Conservation (phyloP, 2,113 vertebrate genomes). For the Pogona vitticeps region DNA sequence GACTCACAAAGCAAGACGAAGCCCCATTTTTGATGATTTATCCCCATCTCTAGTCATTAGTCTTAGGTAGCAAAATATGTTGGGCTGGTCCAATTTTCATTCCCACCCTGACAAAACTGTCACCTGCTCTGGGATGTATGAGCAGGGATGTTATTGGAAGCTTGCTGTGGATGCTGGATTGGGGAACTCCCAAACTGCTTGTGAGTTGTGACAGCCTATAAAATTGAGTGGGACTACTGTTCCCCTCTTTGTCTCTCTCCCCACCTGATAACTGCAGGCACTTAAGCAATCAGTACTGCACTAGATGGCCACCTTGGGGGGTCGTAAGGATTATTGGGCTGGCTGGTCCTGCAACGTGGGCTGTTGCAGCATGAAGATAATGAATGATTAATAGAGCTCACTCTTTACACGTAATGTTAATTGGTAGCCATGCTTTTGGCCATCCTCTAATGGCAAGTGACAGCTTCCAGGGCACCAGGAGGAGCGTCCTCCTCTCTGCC, state of each 20-base stretch:
- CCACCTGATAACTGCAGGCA: constrained; percentile 54
- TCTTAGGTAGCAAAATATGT: too few species aligned
- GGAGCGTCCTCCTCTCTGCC: constrained; percentile 10
- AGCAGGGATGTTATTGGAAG: too few species aligned
- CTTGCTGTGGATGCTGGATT: neutral
- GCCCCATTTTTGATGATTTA: too few species aligned
- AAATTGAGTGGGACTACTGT: constrained; percentile 40
- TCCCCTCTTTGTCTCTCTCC: constrained; percentile 3
- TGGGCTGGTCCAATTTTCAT: too few species aligned
- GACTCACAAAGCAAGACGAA: too few species aligned
- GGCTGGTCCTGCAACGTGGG: constrained; percentile 41
- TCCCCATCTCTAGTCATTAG: too few species aligned
- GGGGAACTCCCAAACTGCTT: too few species aligned
- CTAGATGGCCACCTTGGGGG: constrained; percentile 53
- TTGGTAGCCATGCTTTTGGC: constrained; percentile 57
- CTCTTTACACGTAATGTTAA: constrained; percentile 65
- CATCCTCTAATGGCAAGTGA: constrained; percentile 16
- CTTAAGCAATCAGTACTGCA: constrained; percentile 37
- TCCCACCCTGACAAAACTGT: too few species aligned
- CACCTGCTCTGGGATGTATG: too few species aligned
- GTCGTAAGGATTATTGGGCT: constrained; percentile 57
- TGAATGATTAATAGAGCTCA: constrained; percentile 66
- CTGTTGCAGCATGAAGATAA: constrained; percentile 53
- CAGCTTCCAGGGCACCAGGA: constrained; percentile 39
- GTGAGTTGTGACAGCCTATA: constrained; percentile 13